A percentile compares a stretch with the other conserved stretches of the same genome.
Evolutionary conservation across 2,797 vertebrate species (phyloP).

Genomic region (Muraenolepis orangiensis): DNA sequence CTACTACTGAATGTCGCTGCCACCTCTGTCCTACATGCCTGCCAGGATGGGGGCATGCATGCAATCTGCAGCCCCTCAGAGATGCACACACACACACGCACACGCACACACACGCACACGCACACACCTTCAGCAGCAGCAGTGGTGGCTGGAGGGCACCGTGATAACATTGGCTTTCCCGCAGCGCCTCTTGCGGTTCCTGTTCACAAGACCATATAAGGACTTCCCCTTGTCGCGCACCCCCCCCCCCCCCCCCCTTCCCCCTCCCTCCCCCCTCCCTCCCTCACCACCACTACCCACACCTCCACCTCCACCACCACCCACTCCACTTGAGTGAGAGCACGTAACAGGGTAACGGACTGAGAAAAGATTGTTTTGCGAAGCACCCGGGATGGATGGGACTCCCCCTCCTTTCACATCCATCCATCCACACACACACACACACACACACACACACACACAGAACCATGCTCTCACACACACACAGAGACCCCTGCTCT

Average conservation of each 20-base stretch:
- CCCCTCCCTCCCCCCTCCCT: neutral
- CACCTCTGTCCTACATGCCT: constrained; percentile 14
- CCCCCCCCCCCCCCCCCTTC: no score
- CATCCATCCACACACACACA: neutral
- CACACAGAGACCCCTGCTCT: neutral
- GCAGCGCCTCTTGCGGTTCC: constrained; percentile 28
- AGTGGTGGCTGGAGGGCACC: constrained; percentile 27
- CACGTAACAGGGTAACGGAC: constrained; percentile 16
- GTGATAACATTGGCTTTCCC: constrained; percentile 18
- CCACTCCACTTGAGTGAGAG: constrained; percentile 36
- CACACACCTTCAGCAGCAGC: constrained; percentile 17
- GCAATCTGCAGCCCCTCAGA: neutral
- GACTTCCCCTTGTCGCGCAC: no score
- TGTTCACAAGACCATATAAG: constrained; percentile 50
- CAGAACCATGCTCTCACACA: no score
- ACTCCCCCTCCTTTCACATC: constrained; percentile 10
- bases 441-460: neutral
- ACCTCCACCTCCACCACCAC: constrained; percentile 4
- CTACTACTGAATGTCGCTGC: constrained; percentile 55
- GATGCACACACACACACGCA: neutral
- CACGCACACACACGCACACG: no score
- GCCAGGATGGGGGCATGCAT: neutral
- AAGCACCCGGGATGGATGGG: constrained; percentile 28
- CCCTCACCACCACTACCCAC: neutral
- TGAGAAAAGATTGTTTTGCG: constrained; percentile 16